Evolutionary conservation across 2,797 vertebrate genomes (phyloP), one percentile per base, ranked within the genome.

Genomic region (Microchirus variegatus): DNA sequence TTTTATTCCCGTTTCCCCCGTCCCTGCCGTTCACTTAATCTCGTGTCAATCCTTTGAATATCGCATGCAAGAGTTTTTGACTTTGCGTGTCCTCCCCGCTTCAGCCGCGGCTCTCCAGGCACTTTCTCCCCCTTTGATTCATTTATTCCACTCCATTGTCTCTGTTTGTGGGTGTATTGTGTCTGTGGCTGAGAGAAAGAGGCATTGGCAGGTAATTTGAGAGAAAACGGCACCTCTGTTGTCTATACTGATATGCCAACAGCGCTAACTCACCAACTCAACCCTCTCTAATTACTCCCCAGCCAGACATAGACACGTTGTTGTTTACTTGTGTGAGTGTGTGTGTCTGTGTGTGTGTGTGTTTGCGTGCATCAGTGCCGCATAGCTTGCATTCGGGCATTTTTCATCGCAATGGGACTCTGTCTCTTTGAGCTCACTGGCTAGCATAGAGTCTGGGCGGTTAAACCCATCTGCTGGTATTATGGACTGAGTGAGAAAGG

Each of bases 381-480:
- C 59, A 63, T 76, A 75, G 69, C 75, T 82, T 70, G 53, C 73
- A 74, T 68, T 48, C 53, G 62, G 58, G 59, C 70, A 79, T 87
- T 80, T 89, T 76, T 86, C 68, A 87, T 68, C 16, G 9, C 55
- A 87, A 84, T 84, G 80, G 78, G 75, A 68, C 75, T 74, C 53
- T 64, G 74, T 79, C 70, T 82, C 77, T 55, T 45, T 57, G 75
- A 87, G 84, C 73, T 61, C 45, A 22, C 55, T 57, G 74, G 69
- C 79, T 57, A 72, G 81, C 78, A 75, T 69, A 60, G 70, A 86
- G 79, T 47, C 70, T 44, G 55, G 70, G 76, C 80, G 69, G 62
- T 74, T 73, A 83, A 82, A 73, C 74, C 82, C 82, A 87, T 90
- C 92, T 83, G 77, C 68, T 70, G 75, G 70, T 82, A 85, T 87